Percentiles rank a stretch among this genome's conserved stretches.
These are phyloP conservation scores for Calidris pygmaea DNA, from an alignment of 2,113 vertebrate species.

Conservation along the genomic window DNA sequence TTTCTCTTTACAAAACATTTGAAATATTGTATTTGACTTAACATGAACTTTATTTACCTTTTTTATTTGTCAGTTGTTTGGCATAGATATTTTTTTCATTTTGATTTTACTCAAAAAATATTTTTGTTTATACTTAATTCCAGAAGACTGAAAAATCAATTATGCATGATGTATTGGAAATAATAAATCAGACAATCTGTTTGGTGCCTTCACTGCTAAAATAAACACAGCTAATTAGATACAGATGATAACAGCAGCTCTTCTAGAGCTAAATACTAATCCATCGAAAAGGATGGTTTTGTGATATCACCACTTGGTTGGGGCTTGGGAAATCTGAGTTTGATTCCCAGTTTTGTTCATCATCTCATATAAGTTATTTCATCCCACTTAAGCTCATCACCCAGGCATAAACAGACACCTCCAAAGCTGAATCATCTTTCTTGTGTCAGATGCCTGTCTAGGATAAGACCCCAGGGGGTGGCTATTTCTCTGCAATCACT, in stretches of 20 bases:
- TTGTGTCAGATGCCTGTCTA: background rate
- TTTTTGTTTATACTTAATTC: background rate
- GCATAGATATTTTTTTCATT: background rate
- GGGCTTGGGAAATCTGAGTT: background rate
- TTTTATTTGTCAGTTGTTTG: background rate
- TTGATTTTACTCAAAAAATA: background rate
- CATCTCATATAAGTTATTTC: background rate
- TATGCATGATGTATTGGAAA: background rate
- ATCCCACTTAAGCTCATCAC: background rate
- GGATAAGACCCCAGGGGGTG: background rate
- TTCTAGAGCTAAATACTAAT: background rate
- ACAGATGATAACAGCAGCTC: background rate
- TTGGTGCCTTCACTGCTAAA: background rate
- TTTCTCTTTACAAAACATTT: background rate
- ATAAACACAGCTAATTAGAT: background rate
- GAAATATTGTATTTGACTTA: background rate
- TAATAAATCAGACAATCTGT: background rate
- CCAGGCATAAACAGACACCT: background rate
- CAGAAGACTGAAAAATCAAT: background rate
- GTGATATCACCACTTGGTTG: background rate
- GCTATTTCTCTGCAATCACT: background rate
- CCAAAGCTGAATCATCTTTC: background rate
- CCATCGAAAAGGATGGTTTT: background rate
- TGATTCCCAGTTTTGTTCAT: background rate
- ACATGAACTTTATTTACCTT: background rate